phyloP scores from a whole-genome alignment of 2,888 invertebrate genomes.

The Chouioia cunea region DNA sequence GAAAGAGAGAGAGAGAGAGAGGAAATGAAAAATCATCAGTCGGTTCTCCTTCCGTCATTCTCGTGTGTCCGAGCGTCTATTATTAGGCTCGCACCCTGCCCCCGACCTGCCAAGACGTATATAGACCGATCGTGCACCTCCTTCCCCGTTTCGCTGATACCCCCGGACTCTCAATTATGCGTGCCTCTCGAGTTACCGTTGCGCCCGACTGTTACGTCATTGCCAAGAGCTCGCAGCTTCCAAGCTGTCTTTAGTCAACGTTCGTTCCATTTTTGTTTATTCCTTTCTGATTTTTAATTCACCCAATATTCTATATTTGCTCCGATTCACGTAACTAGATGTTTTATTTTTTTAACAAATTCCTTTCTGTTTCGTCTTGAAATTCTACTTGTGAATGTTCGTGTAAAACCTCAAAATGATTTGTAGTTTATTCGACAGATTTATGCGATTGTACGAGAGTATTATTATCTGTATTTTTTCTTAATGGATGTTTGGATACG shows the following conservation, averaged over 20 bases:
- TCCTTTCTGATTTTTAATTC: not conserved
- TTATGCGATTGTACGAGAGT: too few relatives aligned
- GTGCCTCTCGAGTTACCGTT: constrained; percentile 63
- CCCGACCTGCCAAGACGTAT: constrained; percentile 58
- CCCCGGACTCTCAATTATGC: too few relatives aligned
- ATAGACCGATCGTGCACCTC: constrained; percentile 55
- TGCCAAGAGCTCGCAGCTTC: constrained; percentile 14
- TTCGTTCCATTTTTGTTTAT: constrained; percentile 13
- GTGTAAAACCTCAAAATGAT: too few relatives aligned
- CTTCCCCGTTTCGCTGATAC: constrained; percentile 25
- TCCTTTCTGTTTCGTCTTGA: too few relatives aligned
- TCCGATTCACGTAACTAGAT: not conserved
- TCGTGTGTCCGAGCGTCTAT: constrained; percentile 50
- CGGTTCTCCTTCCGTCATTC: constrained; percentile 6
- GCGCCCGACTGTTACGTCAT: constrained; percentile 26
- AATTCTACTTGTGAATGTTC: too few relatives aligned
- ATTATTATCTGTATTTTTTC: too few relatives aligned
- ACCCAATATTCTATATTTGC: not conserved
- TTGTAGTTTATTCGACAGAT: too few relatives aligned
- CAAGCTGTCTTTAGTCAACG: not conserved
- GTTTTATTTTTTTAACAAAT: too few relatives aligned
- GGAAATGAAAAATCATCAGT: constrained; percentile 24
- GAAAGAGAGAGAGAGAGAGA: constrained; percentile 23
- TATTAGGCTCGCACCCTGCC: constrained; percentile 57
- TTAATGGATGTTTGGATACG: too few relatives aligned